Conservation (phyloP, 2,888 invertebrate genomes). For the Molanna angustata region DNA sequence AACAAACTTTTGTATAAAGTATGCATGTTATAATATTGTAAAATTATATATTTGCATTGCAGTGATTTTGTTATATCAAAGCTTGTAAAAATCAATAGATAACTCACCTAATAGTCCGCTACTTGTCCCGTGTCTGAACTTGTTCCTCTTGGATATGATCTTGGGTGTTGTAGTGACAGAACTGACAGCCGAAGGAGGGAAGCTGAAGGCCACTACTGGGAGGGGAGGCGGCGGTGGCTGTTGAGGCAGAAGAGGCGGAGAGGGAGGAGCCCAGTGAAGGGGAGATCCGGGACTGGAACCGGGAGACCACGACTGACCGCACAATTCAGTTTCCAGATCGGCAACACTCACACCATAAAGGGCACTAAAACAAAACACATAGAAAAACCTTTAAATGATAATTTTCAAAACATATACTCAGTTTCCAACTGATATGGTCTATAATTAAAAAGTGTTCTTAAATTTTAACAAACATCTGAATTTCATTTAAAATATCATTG, state of each 20-base stretch:
- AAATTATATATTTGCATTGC: no score
- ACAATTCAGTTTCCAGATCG: constrained; percentile 34
- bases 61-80: no score
- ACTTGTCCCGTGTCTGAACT: constrained; percentile 48
- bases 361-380: constrained; percentile 57
- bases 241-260: not conserved
- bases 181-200: constrained; percentile 22
- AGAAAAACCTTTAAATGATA: no score
- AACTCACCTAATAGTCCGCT: constrained; percentile 56
- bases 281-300: constrained; percentile 37
- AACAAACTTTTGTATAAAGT: no score
- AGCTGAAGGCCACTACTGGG: not conserved
- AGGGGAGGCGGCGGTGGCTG: no score
- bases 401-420: no score
- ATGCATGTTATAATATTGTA: no score
- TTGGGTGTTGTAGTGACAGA: constrained; percentile 45
- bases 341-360: constrained; percentile 45
- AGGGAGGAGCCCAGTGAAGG: constrained; percentile 12
- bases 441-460: no score
- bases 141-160: constrained; percentile 37
- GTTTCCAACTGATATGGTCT: no score
- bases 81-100: no score
- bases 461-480: no score
- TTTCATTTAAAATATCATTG: no score
- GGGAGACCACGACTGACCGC: constrained; percentile 32